These are phyloP conservation scores for Pangasius krempfi DNA, from an alignment of 2,797 vertebrate genomes.

Conservation along the genomic window DNA sequence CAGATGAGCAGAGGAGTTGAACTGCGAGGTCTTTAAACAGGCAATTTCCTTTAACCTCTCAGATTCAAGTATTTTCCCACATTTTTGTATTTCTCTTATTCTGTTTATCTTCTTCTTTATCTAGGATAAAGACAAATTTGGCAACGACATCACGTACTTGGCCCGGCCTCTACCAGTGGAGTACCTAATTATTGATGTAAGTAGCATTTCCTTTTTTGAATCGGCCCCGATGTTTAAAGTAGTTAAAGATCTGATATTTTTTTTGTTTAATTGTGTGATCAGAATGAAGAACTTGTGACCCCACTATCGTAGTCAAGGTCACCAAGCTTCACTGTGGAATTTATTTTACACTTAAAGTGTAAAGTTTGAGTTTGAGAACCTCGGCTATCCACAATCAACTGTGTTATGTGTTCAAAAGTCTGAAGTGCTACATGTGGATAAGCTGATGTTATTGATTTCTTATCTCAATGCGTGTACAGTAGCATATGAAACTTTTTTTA, in stretches of 20 bases:
- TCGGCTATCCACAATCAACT: neutral
- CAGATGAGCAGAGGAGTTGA: neutral
- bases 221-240: neutral
- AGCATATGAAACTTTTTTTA: neutral
- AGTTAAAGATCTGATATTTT: neutral
- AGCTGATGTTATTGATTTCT: neutral
- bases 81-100: neutral
- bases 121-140: conserved; percentile 97
- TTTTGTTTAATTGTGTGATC: neutral
- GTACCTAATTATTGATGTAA: conserved; percentile 97
- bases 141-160: conserved; percentile 95
- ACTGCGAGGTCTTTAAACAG: too few species aligned
- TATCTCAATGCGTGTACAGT: neutral
- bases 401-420: neutral
- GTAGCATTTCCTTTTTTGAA: conserved; percentile 63
- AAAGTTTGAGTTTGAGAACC: neutral
- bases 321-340: neutral
- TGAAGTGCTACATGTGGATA: neutral
- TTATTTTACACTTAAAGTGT: neutral
- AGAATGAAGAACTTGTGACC: neutral
- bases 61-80: neutral
- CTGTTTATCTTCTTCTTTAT: neutral
- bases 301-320: neutral
- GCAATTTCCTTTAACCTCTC: neutral
- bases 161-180: conserved; percentile 96